These are phyloP conservation scores for Alosa alosa DNA, from an alignment of 2,113 vertebrate species.

Conservation along the genomic window DNA sequence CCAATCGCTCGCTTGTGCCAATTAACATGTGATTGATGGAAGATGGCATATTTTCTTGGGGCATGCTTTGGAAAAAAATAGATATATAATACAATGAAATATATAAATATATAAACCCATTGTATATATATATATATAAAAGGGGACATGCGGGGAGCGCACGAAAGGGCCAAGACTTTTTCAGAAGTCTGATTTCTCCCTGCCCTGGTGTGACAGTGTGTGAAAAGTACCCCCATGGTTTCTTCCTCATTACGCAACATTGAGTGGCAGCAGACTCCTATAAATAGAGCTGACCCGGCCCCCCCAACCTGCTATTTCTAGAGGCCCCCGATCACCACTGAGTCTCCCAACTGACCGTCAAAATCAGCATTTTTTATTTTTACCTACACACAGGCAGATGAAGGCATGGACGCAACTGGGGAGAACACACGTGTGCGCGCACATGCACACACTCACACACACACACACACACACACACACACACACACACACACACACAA, in stretches of 20 bases:
- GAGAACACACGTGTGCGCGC: neutral
- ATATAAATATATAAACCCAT: neutral
- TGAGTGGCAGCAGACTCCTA: conserved; percentile 32
- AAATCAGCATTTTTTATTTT: conserved; percentile 48
- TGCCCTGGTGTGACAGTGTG: conserved; percentile 16
- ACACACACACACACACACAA: too few species aligned
- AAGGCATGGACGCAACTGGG: neutral
- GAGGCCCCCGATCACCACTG: conserved; percentile 26
- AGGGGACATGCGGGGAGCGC: neutral
- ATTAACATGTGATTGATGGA: neutral
- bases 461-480: neutral
- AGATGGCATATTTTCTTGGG: neutral
- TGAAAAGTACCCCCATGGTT: conserved; percentile 15
- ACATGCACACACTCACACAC: neutral
- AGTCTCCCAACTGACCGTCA: conserved; percentile 45
- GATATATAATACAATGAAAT: neutral
- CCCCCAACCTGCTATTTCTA: conserved; percentile 32
- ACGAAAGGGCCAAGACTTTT: neutral
- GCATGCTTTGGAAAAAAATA: neutral
- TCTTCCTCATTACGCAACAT: conserved; percentile 38
- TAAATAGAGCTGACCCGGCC: conserved; percentile 37
- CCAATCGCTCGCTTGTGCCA: neutral
- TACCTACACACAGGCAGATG: conserved; percentile 8
- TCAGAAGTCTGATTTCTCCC: neutral
- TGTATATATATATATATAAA: neutral